These are phyloP conservation scores for Leptodactylus fuscus DNA, from an alignment of 2,113 vertebrate genomes.

Conservation along the genomic window DNA sequence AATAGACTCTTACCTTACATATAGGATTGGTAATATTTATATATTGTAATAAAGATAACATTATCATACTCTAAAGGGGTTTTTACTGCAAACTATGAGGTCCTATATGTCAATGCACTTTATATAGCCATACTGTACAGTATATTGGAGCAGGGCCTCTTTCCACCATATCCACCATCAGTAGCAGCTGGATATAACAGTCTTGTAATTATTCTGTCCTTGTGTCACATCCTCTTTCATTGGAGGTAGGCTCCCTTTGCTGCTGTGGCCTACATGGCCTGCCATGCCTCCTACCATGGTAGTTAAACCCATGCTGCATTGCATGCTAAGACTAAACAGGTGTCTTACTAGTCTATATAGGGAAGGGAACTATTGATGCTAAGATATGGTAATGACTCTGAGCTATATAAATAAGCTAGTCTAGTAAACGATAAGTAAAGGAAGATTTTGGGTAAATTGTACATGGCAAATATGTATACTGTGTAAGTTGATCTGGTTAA, in stretches of 20 bases:
- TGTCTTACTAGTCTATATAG: background rate
- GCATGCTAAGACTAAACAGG: background rate
- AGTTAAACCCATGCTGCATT: background rate
- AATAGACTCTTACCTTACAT: no score
- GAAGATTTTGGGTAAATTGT: background rate
- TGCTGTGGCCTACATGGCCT: background rate
- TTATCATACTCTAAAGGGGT: no score
- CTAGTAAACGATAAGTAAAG: background rate
- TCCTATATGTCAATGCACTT: no score
- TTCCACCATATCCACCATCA: background rate
- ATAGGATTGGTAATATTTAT: no score
- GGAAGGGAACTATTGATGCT: background rate
- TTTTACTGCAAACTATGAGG: no score
- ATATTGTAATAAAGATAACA: no score
- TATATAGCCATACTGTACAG: no score
- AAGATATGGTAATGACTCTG: background rate
- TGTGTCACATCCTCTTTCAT: no score
- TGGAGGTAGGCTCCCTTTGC: no score
- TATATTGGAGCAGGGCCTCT: no score
- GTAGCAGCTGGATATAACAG: no score
- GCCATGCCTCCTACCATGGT: background rate
- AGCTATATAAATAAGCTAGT: background rate
- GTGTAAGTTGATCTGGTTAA: constrained; percentile 64
- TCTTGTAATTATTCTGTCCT: no score
- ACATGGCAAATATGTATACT: background rate